A percentile compares a stretch with the other conserved stretches of the same genome.
These are phyloP conservation scores for Scaptomyza polygonia DNA, from an alignment of 2,888 invertebrate genomes.

Conservation along the genomic window DNA sequence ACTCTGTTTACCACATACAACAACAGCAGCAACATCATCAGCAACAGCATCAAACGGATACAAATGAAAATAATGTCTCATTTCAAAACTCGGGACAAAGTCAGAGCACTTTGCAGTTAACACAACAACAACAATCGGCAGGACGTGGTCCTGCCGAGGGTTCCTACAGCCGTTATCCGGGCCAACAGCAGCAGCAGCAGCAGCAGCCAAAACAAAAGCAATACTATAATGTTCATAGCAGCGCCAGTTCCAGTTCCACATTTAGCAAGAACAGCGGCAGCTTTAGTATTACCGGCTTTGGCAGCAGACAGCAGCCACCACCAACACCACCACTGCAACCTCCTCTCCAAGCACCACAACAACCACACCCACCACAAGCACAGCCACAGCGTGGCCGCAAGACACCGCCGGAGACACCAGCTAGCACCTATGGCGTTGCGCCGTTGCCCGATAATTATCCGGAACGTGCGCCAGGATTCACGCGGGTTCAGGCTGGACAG, in stretches of 20 bases:
- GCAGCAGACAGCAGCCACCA: conserved; percentile 58
- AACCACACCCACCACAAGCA: not conserved
- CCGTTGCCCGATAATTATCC: conserved; percentile 82
- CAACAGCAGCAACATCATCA: conserved; percentile 66
- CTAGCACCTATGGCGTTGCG: conserved; percentile 64
- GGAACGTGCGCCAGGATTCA: conserved; percentile 87
- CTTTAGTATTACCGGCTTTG: conserved; percentile 72
- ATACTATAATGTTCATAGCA: conserved; percentile 79
- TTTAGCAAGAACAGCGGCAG: conserved; percentile 71
- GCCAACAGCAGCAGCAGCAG: not conserved
- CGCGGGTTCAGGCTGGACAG: conserved; percentile 87
- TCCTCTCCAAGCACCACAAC: conserved; percentile 17
- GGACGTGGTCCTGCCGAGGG: conserved; percentile 79
- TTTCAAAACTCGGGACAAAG: conserved; percentile 66
- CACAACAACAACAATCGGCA: conserved; percentile 50
- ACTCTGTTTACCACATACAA: conserved; percentile 75
- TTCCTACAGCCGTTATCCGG: conserved; percentile 73
- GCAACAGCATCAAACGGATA: conserved; percentile 45
- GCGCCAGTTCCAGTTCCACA: conserved; percentile 55
- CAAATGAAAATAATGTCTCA: conserved; percentile 67
- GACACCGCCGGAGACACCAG: conserved; percentile 59
- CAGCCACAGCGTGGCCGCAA: conserved; percentile 50
- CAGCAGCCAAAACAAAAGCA: conserved; percentile 61
- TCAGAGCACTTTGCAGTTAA: conserved; percentile 54
- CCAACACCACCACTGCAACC: conserved; percentile 38